phyloP scores from a whole-genome alignment of 2,888 invertebrate species.

The Campoletis raptor region DNA sequence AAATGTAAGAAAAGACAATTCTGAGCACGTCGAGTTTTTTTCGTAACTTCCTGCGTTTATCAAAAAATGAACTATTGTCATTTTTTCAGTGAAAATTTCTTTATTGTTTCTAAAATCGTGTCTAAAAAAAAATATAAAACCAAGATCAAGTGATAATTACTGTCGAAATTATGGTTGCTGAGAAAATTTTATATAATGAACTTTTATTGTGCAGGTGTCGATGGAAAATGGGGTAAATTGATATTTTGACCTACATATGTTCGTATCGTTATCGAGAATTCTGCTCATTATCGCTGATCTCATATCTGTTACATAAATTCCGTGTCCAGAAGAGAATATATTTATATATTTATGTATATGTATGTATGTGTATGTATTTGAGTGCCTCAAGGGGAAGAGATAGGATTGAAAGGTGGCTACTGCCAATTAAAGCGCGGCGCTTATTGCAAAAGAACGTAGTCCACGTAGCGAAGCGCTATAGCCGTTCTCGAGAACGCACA shows the following conservation, averaged over 20 bases:
- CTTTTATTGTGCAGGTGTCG: not conserved
- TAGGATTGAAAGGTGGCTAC: conserved; percentile 71
- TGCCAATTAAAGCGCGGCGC: conserved; percentile 71
- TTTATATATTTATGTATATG: conserved; percentile 7
- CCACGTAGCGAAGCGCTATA: conserved; percentile 55
- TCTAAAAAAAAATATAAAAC: not conserved
- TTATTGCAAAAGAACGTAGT: conserved; percentile 64
- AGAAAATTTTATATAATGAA: not conserved
- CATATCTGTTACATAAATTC: conserved; percentile 36
- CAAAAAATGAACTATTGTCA: not conserved
- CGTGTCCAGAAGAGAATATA: not conserved
- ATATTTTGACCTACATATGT: conserved; percentile 34
- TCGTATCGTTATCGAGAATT: conserved; percentile 52
- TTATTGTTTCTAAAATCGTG: not conserved
- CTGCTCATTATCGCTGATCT: conserved; percentile 51
- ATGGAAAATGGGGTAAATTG: conserved; percentile 27
- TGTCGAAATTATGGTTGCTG: not conserved
- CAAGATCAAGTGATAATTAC: not conserved
- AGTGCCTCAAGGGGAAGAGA: conserved; percentile 35
- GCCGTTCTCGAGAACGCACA: conserved; percentile 60
- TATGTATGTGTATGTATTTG: not conserved
- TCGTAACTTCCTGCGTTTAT: not conserved
- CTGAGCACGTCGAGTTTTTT: not conserved
- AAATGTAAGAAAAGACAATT: not conserved
- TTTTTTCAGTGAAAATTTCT: not conserved